Percentiles rank a stretch among this genome's conserved stretches.
phyloP scores from a whole-genome alignment of 92 coral and sea anemone genomes.

The Metridium senile region DNA sequence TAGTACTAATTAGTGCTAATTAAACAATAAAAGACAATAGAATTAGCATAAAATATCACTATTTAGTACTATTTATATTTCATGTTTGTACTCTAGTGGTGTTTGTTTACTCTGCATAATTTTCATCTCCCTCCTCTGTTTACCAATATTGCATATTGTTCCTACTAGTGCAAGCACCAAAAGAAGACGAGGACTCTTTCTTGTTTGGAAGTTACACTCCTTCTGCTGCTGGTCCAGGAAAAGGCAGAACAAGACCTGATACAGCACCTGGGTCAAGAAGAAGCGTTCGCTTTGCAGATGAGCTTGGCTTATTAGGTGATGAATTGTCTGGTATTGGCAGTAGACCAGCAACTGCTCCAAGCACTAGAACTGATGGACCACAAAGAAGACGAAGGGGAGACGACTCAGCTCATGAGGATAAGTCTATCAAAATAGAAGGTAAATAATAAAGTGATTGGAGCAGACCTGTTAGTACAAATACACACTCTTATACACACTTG shows the following conservation, averaged over 20 bases:
- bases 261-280: slow-evolving; percentile 86
- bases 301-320: slow-evolving; percentile 87
- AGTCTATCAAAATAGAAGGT: slow-evolving; percentile 12
- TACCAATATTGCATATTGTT: too few relatives aligned
- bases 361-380: slow-evolving; percentile 54
- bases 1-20: too few relatives aligned
- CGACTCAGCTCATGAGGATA: slow-evolving; percentile 27
- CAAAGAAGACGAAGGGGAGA: slow-evolving; percentile 35
- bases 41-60: too few relatives aligned
- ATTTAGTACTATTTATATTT: too few relatives aligned
- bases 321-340: slow-evolving; percentile 50
- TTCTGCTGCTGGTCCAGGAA: slow-evolving; percentile 84
- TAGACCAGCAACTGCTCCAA: slow-evolving; percentile 94
- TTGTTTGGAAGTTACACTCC: slow-evolving; percentile 98
- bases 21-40: too few relatives aligned
- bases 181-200: slow-evolving; percentile 76
- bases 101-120: too few relatives aligned
- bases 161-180: slow-evolving; percentile 16
- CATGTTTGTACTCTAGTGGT: too few relatives aligned
- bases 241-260: slow-evolving; percentile 89
- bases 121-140: too few relatives aligned
- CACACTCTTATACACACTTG: too few relatives aligned
- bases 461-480: too few relatives aligned
- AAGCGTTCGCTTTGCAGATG: slow-evolving; percentile 93
- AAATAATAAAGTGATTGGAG: too few relatives aligned